These are phyloP conservation scores for Zophobas atratus DNA, from an alignment of 1,140 invertebrate genomes.

Conservation along the genomic window DNA sequence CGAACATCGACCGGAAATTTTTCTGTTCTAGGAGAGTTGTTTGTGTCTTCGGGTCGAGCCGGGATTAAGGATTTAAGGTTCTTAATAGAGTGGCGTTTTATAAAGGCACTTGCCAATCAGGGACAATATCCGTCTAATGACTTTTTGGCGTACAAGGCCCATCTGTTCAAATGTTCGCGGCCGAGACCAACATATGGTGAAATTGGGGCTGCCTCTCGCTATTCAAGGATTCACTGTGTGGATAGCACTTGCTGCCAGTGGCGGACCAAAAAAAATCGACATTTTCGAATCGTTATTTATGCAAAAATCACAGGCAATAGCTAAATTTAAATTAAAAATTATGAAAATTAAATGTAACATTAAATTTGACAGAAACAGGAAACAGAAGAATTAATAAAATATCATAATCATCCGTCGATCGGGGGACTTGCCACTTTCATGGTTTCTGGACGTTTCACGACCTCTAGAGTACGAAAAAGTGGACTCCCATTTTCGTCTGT, in stretches of 20 bases:
- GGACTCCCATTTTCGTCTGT: too few species aligned
- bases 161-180: constrained; percentile 68
- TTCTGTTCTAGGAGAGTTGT: constrained; percentile 1
- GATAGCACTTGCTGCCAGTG: constrained; percentile 37
- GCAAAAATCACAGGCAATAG: too few species aligned
- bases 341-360: background rate
- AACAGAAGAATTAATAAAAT: too few species aligned
- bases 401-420: too few species aligned
- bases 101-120: constrained; percentile 64
- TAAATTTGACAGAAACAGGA: too few species aligned
- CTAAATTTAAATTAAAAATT: background rate
- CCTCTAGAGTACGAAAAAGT: too few species aligned
- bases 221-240: constrained; percentile 44
- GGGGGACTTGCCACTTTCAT: too few species aligned
- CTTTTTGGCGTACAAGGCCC: constrained; percentile 66
- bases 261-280: constrained; percentile 30
- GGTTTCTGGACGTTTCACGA: too few species aligned
- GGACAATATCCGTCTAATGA: constrained; percentile 67
- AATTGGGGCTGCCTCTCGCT: constrained; percentile 54
- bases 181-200: constrained; percentile 67
- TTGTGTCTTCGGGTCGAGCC: background rate
- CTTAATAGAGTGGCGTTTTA: constrained; percentile 60
- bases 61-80: constrained; percentile 52
- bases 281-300: too few species aligned
- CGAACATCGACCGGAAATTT: constrained; percentile 31